Conservation (phyloP, 2,888 invertebrate genomes). For the Sesia apiformis region DNA sequence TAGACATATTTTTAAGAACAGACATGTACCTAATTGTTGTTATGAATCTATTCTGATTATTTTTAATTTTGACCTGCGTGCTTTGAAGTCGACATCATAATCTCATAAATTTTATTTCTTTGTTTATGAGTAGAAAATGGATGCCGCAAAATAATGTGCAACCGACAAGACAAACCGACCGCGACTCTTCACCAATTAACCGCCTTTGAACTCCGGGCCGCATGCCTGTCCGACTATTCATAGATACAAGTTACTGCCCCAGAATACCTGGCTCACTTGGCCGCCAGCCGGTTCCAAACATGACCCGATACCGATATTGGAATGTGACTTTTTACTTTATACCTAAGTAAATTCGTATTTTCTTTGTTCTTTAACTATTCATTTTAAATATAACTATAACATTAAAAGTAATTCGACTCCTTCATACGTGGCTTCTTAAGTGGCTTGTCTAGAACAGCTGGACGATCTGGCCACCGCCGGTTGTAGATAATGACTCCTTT, state of each 20-base stretch:
- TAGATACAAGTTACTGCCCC: slow-evolving; percentile 21
- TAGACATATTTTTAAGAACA: no score
- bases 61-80: no score
- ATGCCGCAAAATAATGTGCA: slow-evolving; percentile 57
- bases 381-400: no score
- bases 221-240: slow-evolving; percentile 42
- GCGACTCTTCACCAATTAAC: slow-evolving; percentile 63
- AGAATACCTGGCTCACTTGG: slow-evolving; percentile 2
- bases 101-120: background rate
- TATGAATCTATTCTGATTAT: no score
- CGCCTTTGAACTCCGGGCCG: slow-evolving; percentile 57
- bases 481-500: no score
- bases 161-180: slow-evolving; percentile 56
- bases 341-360: background rate
- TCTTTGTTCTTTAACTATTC: no score
- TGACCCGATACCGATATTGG: background rate
- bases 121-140: slow-evolving; percentile 23
- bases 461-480: no score
- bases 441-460: no score
- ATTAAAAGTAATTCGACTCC: no score
- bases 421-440: no score
- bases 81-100: no score
- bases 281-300: background rate
- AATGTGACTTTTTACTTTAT: background rate
- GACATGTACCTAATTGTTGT: no score